Evolutionary conservation across 2,888 invertebrate genomes (phyloP), one percentile per base, ranked within the genome.

Genomic region (Catotricha subobsoleta): DNA sequence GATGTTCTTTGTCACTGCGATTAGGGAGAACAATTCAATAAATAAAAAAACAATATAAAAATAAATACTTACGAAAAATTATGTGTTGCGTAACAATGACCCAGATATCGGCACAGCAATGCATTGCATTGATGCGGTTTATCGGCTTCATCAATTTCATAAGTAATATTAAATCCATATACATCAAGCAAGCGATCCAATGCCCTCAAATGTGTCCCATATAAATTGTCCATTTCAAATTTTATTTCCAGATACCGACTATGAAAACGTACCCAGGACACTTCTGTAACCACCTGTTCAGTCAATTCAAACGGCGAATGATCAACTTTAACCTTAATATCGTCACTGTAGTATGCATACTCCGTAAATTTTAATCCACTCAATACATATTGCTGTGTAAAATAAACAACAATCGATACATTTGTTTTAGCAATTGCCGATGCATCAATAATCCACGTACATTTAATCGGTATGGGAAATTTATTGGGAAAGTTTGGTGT

Each of bases 141-240:
- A 18, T 71, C 66, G 6, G 58, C 53, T n/a, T 68, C 62, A 40
- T 68, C 69, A 49, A 88, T 77, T 55, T 88, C 84, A 58, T 90
- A 91, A 20, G 90, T 91, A 51, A 90, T 76, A 64, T 92, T 91
- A 66, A 92, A 90, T 12, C 91, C 91, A 56, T 80, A 88, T 30
- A 88, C 84, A 46, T 87, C 79, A 45, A 90, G 67, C 23, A 90
- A 69, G 42, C 79, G 75, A 54, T 81, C 74, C 47, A 86, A 65
- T 0, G 86, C 87, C 5, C 91, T 67, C 43, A 90, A 66, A 62
- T 91, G 87, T 23, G 82, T 80, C 8, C 83, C 82, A 55, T 84
- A 82, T 44, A 80, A 64, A 19, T 74, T 67, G 49, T 75, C 68
- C 51, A 88, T 68, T 33, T 69, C 66, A 51, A 91, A 73, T 48